These are phyloP conservation scores for Pterocles gutturalis DNA, from an alignment of 2,113 vertebrate genomes.

Conservation along the genomic window DNA sequence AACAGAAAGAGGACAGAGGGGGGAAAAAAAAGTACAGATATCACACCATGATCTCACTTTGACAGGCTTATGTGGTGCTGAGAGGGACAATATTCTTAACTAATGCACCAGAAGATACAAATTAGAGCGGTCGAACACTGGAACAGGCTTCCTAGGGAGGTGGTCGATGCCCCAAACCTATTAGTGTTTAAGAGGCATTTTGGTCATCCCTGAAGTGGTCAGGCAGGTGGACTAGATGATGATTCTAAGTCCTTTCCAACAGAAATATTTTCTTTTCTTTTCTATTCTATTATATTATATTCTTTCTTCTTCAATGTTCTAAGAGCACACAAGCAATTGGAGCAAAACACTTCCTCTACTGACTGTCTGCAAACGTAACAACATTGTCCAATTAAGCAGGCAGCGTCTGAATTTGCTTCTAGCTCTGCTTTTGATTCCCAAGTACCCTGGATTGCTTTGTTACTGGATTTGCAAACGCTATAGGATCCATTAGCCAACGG, in stretches of 20 bases:
- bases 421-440: not conserved
- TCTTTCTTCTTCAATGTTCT: not conserved
- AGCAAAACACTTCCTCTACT: not conserved
- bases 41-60: not conserved
- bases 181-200: too few species aligned
- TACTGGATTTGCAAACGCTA: not conserved
- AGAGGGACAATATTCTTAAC: not conserved
- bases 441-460: not conserved
- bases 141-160: not conserved
- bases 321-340: not conserved
- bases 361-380: not conserved
- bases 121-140: not conserved
- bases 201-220: too few species aligned
- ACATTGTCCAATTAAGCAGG: not conserved
- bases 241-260: not conserved
- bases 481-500: not conserved
- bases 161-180: too few species aligned
- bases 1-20: not conserved
- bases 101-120: not conserved
- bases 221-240: not conserved
- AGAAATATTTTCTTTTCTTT: too few species aligned
- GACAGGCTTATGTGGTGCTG: not conserved
- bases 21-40: not conserved
- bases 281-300: too few species aligned
- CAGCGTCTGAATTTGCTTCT: not conserved